phyloP scores from a whole-genome alignment of 2,888 invertebrate genomes.

The Zele albiditarsus region DNA sequence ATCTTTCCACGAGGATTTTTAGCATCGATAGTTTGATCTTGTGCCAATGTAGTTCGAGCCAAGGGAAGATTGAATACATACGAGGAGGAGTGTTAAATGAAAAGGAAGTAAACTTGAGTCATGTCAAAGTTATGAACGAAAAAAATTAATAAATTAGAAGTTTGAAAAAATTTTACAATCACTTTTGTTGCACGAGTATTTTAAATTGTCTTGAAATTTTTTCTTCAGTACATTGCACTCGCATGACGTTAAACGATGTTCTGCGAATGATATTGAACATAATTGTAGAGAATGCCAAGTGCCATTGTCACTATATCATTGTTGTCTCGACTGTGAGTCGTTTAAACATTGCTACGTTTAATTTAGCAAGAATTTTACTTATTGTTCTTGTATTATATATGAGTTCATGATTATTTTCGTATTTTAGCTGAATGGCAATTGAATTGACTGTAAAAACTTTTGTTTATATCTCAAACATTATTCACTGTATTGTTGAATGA shows the following conservation, averaged over 20 bases:
- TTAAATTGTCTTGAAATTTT: not conserved
- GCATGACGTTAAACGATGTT: not conserved
- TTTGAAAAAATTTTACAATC: not conserved
- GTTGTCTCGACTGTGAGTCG: not conserved
- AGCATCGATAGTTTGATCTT: slow-evolving; percentile 10
- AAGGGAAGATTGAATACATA: not conserved
- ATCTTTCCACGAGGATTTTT: not conserved
- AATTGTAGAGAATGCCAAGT: not conserved
- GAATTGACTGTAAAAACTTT: too few relatives aligned
- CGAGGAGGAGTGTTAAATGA: not conserved
- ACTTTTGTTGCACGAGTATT: not conserved
- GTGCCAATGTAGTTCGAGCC: slow-evolving; percentile 11
- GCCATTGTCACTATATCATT: not conserved
- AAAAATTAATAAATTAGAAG: not conserved
- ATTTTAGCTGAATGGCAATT: too few relatives aligned
- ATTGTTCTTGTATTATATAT: not conserved
- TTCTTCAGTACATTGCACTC: not conserved
- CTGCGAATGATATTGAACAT: slow-evolving; percentile 2
- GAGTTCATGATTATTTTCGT: not conserved
- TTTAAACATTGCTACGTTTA: not conserved
- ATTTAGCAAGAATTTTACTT: not conserved
- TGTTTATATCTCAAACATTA: too few relatives aligned
- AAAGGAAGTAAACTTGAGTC: not conserved
- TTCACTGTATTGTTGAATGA: too few relatives aligned
- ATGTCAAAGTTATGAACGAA: not conserved